These are phyloP conservation scores for Piaya cayana DNA, from an alignment of 2,113 vertebrate genomes.

Conservation along the genomic window DNA sequence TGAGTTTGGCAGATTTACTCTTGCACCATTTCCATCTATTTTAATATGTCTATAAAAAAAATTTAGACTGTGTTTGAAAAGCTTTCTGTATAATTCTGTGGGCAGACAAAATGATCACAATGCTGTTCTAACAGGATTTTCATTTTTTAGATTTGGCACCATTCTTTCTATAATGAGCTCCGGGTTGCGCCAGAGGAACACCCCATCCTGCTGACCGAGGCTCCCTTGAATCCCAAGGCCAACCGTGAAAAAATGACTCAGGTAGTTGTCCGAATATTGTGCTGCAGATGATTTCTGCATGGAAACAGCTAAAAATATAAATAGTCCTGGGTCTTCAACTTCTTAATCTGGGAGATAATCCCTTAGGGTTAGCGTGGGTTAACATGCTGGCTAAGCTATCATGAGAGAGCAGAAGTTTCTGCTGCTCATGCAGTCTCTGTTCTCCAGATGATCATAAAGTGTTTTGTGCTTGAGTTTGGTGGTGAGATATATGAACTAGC, in stretches of 20 bases:
- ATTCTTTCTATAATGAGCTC: slow-evolving; percentile 61
- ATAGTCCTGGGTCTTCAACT: background rate
- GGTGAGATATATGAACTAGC: background rate
- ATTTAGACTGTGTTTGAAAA: no score
- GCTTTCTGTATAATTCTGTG: background rate
- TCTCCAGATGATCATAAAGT: background rate
- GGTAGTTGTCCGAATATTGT: background rate
- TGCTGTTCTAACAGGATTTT: background rate
- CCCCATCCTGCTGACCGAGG: slow-evolving; percentile 24
- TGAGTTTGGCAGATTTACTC: background rate
- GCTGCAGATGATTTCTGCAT: background rate
- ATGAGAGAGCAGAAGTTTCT: background rate
- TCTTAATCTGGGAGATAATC: background rate
- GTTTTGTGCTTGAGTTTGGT: background rate
- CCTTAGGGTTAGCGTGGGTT: background rate
- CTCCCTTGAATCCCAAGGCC: slow-evolving; percentile 56
- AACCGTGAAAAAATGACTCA: slow-evolving; percentile 61
- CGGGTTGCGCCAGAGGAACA: slow-evolving; percentile 25
- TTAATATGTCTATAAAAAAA: background rate
- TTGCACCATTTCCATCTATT: background rate
- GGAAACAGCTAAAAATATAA: background rate
- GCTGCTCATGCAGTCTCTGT: background rate
- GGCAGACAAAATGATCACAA: background rate
- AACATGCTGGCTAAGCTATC: no score
- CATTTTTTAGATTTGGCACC: slow-evolving; percentile 63